Conservation (phyloP, 2,113 vertebrate genomes). For the Amblyornis subalaris region DNA sequence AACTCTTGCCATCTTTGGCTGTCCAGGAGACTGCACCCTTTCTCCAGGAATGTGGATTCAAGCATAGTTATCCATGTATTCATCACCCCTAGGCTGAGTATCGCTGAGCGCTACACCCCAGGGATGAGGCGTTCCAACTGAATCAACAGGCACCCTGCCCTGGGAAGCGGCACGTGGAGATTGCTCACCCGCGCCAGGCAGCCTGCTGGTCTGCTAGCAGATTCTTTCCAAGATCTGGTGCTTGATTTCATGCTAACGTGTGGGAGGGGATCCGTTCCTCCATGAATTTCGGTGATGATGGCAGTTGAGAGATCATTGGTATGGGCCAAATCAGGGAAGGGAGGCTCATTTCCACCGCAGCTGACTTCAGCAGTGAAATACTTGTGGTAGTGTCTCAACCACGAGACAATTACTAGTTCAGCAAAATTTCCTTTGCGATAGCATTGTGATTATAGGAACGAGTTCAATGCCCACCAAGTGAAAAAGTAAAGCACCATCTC, state of each 20-base stretch:
- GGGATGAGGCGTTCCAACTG: background rate
- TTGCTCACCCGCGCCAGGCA: background rate
- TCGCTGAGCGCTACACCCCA: background rate
- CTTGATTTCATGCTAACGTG: conserved; percentile 22
- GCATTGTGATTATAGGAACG: background rate
- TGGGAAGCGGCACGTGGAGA: background rate
- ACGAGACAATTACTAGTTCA: background rate
- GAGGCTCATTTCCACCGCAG: conserved; percentile 4
- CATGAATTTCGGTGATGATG: background rate
- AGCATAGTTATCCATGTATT: background rate
- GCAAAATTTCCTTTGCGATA: background rate
- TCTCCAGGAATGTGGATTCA: conserved; percentile 18
- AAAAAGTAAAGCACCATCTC: background rate
- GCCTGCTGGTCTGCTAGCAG: background rate
- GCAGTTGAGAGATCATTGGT: background rate
- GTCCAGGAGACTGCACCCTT: conserved; percentile 19
- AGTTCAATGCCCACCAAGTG: background rate
- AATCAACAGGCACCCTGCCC: background rate
- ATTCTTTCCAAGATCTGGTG: conserved; percentile 33
- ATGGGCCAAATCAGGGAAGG: background rate
- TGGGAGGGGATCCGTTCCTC: background rate
- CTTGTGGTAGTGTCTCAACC: background rate
- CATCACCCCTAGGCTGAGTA: conserved; percentile 15
- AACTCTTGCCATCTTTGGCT: conserved; percentile 22
- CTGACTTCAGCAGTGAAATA: conserved; percentile 20